A percentile compares a stretch with the other conserved stretches of the same genome.
Conservation (phyloP, 2,888 invertebrate genomes). For the Osedax frankpressi region DNA sequence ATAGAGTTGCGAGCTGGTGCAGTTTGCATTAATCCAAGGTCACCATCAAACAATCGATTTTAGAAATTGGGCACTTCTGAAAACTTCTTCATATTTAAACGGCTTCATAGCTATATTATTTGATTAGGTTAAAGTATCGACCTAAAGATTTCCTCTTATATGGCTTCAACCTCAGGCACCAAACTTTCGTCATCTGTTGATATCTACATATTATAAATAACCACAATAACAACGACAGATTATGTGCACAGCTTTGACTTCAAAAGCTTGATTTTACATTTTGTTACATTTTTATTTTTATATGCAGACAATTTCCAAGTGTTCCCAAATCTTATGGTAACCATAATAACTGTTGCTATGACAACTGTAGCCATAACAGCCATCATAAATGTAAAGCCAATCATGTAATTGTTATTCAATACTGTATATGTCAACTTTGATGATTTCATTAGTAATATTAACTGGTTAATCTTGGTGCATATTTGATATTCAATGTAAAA, state of each 20-base stretch:
- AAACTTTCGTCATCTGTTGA: not conserved
- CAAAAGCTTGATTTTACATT: conserved; percentile 7
- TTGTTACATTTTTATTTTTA: not conserved
- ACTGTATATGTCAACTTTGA: not conserved
- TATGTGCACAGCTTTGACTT: conserved; percentile 5
- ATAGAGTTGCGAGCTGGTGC: no score
- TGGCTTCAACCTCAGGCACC: no score
- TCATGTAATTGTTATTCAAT: not conserved
- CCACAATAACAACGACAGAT: not conserved
- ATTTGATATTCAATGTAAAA: not conserved
- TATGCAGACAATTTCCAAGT: conserved; percentile 11
- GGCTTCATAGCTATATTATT: no score
- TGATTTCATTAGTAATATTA: conserved; percentile 1
- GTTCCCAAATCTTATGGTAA: conserved; percentile 4
- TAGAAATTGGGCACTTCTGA: no score
- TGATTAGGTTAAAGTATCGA: no score
- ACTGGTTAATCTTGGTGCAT: not conserved
- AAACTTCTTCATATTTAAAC: no score
- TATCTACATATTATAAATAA: not conserved
- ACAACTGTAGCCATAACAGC: not conserved
- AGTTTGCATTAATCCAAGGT: no score
- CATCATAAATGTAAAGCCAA: not conserved
- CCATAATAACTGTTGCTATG: not conserved
- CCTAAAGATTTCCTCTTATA: no score
- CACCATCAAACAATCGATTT: no score